phyloP scores from a whole-genome alignment of 2,888 invertebrate species.

The Orgyia antiqua region DNA sequence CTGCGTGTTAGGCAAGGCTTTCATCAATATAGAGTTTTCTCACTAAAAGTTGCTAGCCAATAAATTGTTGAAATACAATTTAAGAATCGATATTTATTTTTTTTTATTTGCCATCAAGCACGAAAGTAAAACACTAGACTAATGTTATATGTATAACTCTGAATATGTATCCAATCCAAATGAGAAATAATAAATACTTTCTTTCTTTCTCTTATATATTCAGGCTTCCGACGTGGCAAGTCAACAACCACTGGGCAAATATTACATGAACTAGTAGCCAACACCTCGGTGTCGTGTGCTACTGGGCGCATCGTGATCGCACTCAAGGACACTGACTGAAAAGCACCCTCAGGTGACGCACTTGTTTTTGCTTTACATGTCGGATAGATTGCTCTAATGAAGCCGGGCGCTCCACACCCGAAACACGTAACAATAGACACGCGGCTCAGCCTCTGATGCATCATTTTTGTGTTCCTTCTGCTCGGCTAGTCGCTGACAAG shows the following conservation, averaged over 20 bases:
- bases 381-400: not conserved
- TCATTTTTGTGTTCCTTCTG: not conserved
- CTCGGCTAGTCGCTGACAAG: not conserved
- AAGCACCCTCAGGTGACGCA: not conserved
- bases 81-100: too few species aligned
- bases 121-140: too few species aligned
- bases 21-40: too few species aligned
- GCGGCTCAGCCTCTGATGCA: not conserved
- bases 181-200: too few species aligned
- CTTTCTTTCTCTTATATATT: not conserved
- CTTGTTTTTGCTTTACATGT: not conserved
- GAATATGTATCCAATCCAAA: too few species aligned
- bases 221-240: not conserved
- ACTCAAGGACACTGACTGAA: slow-evolving; percentile 5
- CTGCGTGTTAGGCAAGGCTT: too few species aligned
- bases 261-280: not conserved
- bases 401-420: not conserved
- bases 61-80: too few species aligned
- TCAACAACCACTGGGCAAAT: not conserved
- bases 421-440: not conserved
- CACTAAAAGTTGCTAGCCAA: too few species aligned
- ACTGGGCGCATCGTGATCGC: not conserved
- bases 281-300: not conserved
- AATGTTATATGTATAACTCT: too few species aligned
- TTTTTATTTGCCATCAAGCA: too few species aligned